Evolutionary conservation across 1,140 invertebrate species (phyloP).

Genomic region (Euwallacea similis): DNA sequence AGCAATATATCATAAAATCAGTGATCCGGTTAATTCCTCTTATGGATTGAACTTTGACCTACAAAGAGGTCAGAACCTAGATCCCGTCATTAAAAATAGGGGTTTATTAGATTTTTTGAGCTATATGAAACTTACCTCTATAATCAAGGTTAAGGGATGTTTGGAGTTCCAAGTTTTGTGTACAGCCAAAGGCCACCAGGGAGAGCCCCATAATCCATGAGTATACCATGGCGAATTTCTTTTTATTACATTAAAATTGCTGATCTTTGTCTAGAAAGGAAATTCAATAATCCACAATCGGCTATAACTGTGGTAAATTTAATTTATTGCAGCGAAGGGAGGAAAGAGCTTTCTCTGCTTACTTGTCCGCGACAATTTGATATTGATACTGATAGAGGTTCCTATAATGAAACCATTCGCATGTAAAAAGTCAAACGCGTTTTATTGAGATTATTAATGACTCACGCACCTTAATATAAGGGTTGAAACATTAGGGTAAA

Average conservation of each 20-base stretch:
- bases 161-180: conserved; percentile 46
- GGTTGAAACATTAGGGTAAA: no score
- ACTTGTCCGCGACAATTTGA: no score
- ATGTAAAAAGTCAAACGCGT: no score
- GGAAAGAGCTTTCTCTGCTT: no score
- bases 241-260: background rate
- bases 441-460: no score
- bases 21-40: background rate
- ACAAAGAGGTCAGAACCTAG: background rate
- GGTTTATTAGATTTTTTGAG: background rate
- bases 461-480: no score
- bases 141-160: conserved; percentile 31
- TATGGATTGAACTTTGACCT: background rate
- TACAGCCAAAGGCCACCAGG: conserved; percentile 46
- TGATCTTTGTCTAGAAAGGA: background rate
- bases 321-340: no score
- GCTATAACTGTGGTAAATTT: no score
- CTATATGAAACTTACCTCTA: conserved; percentile 29
- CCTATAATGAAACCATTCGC: no score
- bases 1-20: background rate
- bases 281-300: no score
- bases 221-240: conserved; percentile 40
- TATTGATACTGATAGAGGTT: no score
- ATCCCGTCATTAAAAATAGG: background rate
- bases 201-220: conserved; percentile 45